Percentiles rank a stretch among this genome's conserved stretches.
phyloP scores from a whole-genome alignment of 2,888 invertebrate genomes.

The Antheraea assamensis region DNA sequence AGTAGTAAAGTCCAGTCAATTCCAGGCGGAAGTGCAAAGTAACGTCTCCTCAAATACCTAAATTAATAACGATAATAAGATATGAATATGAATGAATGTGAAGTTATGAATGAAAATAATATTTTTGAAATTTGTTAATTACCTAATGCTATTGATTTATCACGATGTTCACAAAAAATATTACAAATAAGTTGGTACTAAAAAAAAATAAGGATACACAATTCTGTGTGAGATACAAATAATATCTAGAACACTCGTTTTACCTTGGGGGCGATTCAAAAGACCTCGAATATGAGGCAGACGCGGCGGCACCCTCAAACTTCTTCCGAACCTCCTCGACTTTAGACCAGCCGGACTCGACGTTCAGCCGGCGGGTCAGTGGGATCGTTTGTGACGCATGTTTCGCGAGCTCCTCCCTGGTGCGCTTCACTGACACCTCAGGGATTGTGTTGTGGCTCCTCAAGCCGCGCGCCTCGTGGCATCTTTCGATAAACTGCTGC shows the following conservation, averaged over 20 bases:
- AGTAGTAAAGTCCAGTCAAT: too few relatives aligned
- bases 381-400: slow-evolving; percentile 69
- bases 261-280: slow-evolving; percentile 77
- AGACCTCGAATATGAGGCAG: slow-evolving; percentile 64
- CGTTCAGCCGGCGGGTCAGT: slow-evolving; percentile 72
- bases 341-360: slow-evolving; percentile 77
- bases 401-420: slow-evolving; percentile 70
- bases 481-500: slow-evolving; percentile 76
- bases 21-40: too few relatives aligned
- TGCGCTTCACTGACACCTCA: slow-evolving; percentile 69
- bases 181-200: too few relatives aligned
- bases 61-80: too few relatives aligned
- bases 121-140: too few relatives aligned
- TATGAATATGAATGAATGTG: too few relatives aligned
- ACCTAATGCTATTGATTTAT: too few relatives aligned
- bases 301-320: slow-evolving; percentile 66
- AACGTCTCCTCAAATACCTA: too few relatives aligned
- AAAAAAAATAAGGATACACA: too few relatives aligned
- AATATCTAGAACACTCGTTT: slow-evolving; percentile 23
- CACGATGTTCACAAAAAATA: too few relatives aligned
- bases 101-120: too few relatives aligned
- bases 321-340: slow-evolving; percentile 78
- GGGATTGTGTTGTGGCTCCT: slow-evolving; percentile 63
- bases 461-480: slow-evolving; percentile 65
- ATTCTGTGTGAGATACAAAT: too few relatives aligned